These are phyloP conservation scores for Myxocyprinus asiaticus DNA, from an alignment of 2,113 vertebrate species.

Conservation along the genomic window DNA sequence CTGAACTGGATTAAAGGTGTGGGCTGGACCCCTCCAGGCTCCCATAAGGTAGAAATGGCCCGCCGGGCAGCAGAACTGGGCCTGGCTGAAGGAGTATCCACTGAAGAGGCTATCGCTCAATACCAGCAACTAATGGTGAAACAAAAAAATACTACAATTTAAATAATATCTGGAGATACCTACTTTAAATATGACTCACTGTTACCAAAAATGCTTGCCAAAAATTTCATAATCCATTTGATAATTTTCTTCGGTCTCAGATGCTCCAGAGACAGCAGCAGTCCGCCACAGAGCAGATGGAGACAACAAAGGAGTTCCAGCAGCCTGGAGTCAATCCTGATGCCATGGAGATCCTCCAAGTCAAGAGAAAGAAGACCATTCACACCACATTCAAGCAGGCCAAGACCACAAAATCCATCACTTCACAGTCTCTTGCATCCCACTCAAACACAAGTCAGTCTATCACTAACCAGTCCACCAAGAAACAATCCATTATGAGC, in stretches of 20 bases:
- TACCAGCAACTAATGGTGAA: conserved; percentile 78
- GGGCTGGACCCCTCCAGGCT: conserved; percentile 97
- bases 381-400: conserved; percentile 76
- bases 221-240: too few species aligned
- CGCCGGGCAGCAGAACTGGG: conserved; percentile 91
- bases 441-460: conserved; percentile 47
- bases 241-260: conserved; percentile 43
- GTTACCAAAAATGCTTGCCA: too few species aligned
- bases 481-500: conserved; percentile 39
- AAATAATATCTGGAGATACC: background rate
- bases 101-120: conserved; percentile 72
- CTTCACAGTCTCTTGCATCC: conserved; percentile 55
- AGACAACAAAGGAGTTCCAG: conserved; percentile 70
- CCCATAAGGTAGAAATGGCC: conserved; percentile 92
- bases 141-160: background rate
- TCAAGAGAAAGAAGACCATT: conserved; percentile 86
- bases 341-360: conserved; percentile 90
- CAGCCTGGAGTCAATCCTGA: conserved; percentile 84
- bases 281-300: conserved; percentile 64
- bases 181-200: too few species aligned
- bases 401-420: conserved; percentile 52
- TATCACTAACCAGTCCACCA: conserved; percentile 35
- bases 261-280: conserved; percentile 72
- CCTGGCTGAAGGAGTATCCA: conserved; percentile 73
- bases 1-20: conserved; percentile 91